These are phyloP conservation scores for Pseudois nayaur DNA, from an alignment of 2,113 vertebrate genomes.

Conservation along the genomic window DNA sequence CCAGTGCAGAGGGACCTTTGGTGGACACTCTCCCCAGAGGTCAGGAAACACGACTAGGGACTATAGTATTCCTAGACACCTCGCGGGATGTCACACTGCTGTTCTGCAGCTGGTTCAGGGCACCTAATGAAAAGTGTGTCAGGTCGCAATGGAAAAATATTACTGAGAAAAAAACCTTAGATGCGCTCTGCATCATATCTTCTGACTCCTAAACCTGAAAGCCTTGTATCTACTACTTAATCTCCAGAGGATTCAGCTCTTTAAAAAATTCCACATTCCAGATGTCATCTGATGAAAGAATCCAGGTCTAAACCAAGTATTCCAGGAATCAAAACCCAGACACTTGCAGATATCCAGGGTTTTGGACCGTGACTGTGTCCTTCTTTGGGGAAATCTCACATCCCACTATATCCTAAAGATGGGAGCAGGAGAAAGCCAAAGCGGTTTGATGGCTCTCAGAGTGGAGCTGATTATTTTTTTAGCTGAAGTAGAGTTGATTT, in stretches of 20 bases:
- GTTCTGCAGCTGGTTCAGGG: background rate
- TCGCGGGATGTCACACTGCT: accelerated
- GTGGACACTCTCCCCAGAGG: accelerated
- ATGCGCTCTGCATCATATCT: background rate
- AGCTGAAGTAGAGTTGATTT: background rate
- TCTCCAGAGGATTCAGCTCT: background rate
- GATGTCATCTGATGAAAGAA: background rate
- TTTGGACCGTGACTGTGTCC: background rate
- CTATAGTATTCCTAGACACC: background rate
- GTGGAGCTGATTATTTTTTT: background rate
- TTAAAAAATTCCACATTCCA: background rate
- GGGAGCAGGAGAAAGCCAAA: background rate
- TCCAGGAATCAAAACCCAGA: background rate
- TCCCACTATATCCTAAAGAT: background rate
- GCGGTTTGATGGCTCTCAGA: background rate
- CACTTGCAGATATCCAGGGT: background rate
- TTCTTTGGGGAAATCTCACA: constrained; percentile 16
- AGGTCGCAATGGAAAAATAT: background rate
- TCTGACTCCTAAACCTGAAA: background rate
- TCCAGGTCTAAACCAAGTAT: background rate
- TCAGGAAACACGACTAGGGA: background rate
- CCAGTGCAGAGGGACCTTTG: background rate
- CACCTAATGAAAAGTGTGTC: background rate
- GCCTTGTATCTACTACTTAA: background rate
- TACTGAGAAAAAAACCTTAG: background rate